phyloP scores from a whole-genome alignment of 2,113 vertebrate species.

The Ovibos moschatus region DNA sequence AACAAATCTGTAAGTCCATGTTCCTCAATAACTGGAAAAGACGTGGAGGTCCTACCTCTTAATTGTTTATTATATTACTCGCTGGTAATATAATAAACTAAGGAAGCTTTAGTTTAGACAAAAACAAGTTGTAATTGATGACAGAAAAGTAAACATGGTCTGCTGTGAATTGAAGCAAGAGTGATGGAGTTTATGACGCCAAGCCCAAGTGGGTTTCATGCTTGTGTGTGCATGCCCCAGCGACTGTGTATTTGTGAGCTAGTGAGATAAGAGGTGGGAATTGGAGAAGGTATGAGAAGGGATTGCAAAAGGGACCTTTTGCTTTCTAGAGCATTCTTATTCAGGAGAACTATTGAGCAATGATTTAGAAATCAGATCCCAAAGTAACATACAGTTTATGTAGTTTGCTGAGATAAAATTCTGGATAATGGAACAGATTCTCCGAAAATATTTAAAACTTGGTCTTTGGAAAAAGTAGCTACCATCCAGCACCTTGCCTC shows the following conservation, averaged over 20 bases:
- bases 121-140: not conserved
- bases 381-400: not conserved
- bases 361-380: not conserved
- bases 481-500: too few relatives aligned
- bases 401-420: not conserved
- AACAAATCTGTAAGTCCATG: not conserved
- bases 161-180: not conserved
- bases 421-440: not conserved
- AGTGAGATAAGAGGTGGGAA: not conserved
- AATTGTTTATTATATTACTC: not conserved
- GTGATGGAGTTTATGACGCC: not conserved
- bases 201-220: not conserved
- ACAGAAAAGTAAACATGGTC: not conserved
- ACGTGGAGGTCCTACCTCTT: not conserved
- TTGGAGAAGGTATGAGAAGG: not conserved
- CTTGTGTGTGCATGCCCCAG: too few relatives aligned
- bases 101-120: not conserved
- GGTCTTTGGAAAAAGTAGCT: not conserved
- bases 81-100: not conserved
- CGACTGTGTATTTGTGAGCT: not conserved
- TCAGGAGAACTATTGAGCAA: not conserved
- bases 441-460: not conserved
- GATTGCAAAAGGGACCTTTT: not conserved
- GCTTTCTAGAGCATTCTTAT: not conserved
- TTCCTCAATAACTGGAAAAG: not conserved